Evolutionary conservation across 2,888 invertebrate species (phyloP), one percentile per base, ranked within the genome.

Genomic region (Campaea margaritaria): DNA sequence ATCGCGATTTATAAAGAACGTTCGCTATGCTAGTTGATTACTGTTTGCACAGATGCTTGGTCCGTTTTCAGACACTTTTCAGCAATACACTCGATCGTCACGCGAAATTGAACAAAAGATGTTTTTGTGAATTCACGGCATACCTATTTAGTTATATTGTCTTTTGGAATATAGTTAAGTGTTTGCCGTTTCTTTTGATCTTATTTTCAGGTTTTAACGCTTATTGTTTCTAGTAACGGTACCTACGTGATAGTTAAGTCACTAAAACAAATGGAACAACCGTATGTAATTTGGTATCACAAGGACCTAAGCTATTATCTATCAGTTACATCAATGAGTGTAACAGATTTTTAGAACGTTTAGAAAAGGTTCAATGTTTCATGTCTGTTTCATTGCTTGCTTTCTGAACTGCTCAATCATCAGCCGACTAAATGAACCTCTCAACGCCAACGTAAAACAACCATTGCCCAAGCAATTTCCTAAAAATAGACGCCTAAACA

Each of bases 11-110:
- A 52, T 51, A 42, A 41, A 55, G 41, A 21, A 47, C 39, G 46
- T 53, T 44, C 41, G 41, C 54, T 56, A 52, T 58, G 51, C 9
- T 39, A 21, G 15, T 16, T 43, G 34, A 43, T 28, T 45, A 12
- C 31, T 51, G 34, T 62, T 62, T 59, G 50, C 51, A 49, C 55
- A 62, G 56, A 54, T 60, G 65, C 16, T 51, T 55, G 28, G n/a
- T 48, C n/a, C 27, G 47, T 13, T 31, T 55, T 44, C 39, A 48
- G 28, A n/a, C 28, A 38, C 48, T 54, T 51, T 49, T 31, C 47
- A 42, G 45, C 42, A 44, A 48, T 46, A 51, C 44, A n/a, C 46
- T 34, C 43, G 38, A 28, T 16, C 48, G 48, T 45, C 55, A 55
- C 50, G 43, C 52, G 28, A 53, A 60, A 46, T 46, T 42, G 43